phyloP scores from a whole-genome alignment of 2,888 invertebrate species.

The Thecophora atra region DNA sequence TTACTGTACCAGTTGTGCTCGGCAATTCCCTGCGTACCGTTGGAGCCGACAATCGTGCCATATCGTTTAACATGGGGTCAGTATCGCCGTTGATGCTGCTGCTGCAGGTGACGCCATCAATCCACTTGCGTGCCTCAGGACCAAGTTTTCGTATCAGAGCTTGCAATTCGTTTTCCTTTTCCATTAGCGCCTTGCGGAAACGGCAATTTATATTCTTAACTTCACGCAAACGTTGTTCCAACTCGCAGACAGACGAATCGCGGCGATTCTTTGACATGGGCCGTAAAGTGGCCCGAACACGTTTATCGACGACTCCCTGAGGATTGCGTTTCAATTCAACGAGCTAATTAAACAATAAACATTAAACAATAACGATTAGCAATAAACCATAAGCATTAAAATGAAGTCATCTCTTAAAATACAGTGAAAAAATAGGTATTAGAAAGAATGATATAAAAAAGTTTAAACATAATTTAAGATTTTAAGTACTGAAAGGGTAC shows the following conservation, averaged over 20 bases:
- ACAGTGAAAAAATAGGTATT: background rate
- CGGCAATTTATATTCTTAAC: slow-evolving; percentile 85
- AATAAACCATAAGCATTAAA: background rate
- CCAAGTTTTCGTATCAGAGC: slow-evolving; percentile 64
- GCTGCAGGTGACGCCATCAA: slow-evolving; percentile 62
- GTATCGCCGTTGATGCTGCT: slow-evolving; percentile 51
- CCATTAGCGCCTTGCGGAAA: slow-evolving; percentile 83
- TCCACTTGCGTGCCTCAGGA: slow-evolving; percentile 66
- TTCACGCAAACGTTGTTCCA: slow-evolving; percentile 84
- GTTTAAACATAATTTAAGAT: background rate
- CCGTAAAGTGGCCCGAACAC: slow-evolving; percentile 86
- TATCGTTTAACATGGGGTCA: slow-evolving; percentile 62
- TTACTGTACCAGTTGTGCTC: slow-evolving; percentile 62
- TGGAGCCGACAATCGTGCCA: slow-evolving; percentile 61
- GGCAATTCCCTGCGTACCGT: slow-evolving; percentile 64
- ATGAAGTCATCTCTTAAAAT: background rate
- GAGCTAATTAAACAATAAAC: slow-evolving; percentile 70
- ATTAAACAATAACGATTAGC: background rate
- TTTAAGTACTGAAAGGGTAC: too few relatives aligned
- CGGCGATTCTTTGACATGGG: slow-evolving; percentile 83
- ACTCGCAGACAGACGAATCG: slow-evolving; percentile 83
- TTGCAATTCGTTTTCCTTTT: slow-evolving; percentile 84
- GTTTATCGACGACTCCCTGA: slow-evolving; percentile 82
- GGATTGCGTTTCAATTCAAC: slow-evolving; percentile 89
- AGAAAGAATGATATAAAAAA: background rate